A percentile compares a stretch with the other conserved stretches of the same genome.
These are phyloP conservation scores for Leptoteleia sp. DNA, from an alignment of 1,140 invertebrate genomes.

Conservation along the genomic window DNA sequence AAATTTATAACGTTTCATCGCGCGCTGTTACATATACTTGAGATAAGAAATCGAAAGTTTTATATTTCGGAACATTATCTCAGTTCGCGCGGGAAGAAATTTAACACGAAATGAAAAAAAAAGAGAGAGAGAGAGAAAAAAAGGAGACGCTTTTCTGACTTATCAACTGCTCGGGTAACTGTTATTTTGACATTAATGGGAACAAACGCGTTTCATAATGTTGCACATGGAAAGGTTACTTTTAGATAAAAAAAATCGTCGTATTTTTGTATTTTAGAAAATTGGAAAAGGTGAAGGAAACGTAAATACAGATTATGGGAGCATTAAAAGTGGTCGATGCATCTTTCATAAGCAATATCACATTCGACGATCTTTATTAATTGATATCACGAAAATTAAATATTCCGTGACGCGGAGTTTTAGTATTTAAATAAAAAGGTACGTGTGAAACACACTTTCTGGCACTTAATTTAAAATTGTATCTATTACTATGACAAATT, in stretches of 20 bases:
- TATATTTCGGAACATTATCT: no score
- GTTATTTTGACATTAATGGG: no score
- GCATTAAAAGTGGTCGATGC: neutral
- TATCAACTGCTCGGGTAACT: no score
- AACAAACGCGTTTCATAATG: no score
- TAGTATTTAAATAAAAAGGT: neutral
- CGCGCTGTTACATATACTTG: conserved; percentile 18
- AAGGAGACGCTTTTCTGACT: no score
- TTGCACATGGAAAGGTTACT: no score
- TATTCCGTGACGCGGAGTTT: no score
- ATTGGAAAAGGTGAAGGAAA: conserved; percentile 7
- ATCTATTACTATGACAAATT: conserved; percentile 2
- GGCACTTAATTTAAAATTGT: neutral
- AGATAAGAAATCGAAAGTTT: conserved; percentile 22
- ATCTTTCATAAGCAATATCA: neutral
- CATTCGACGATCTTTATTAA: conserved; percentile 5
- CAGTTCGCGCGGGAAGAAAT: no score
- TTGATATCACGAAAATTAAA: neutral
- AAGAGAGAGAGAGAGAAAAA: no score
- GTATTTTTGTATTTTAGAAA: neutral
- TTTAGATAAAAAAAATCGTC: no score
- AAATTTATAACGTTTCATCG: conserved; percentile 26
- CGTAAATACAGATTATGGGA: neutral
- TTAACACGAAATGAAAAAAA: no score
- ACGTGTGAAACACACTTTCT: neutral